A percentile compares a stretch with the other conserved stretches of the same genome.
These are phyloP conservation scores for Mesaphorura yosii DNA, from an alignment of 1,140 invertebrate genomes.

Conservation along the genomic window DNA sequence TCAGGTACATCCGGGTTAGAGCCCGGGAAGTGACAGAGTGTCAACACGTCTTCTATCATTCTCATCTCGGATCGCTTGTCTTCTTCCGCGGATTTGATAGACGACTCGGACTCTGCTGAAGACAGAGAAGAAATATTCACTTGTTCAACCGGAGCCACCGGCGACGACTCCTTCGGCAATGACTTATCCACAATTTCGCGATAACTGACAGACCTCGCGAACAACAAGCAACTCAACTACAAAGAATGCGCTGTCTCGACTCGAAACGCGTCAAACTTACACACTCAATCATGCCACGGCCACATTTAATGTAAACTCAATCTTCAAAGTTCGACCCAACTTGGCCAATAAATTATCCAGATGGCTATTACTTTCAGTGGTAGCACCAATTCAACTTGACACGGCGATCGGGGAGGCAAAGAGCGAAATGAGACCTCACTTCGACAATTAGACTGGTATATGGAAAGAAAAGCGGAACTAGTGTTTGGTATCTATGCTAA, in stretches of 20 bases:
- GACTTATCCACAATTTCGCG: slow-evolving; percentile 30
- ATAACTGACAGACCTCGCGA: too few relatives aligned
- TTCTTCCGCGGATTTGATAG: slow-evolving; percentile 20
- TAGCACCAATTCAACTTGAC: too few relatives aligned
- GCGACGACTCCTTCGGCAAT: slow-evolving; percentile 18
- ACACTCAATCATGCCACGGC: too few relatives aligned
- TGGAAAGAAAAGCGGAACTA: too few relatives aligned
- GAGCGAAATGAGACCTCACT: too few relatives aligned
- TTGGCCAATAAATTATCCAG: too few relatives aligned
- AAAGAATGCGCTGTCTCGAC: background rate
- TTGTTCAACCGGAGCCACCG: slow-evolving; percentile 28
- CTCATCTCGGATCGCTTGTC: slow-evolving; percentile 28
- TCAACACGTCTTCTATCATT: slow-evolving; percentile 33
- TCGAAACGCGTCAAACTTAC: background rate
- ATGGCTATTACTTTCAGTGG: too few relatives aligned
- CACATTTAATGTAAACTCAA: too few relatives aligned
- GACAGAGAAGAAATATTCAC: slow-evolving; percentile 23
- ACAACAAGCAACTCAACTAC: slow-evolving; percentile 7
- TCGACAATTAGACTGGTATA: too few relatives aligned
- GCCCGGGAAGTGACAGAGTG: slow-evolving; percentile 31
- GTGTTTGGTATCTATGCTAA: too few relatives aligned
- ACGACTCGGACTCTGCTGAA: slow-evolving; percentile 27
- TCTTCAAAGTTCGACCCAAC: too few relatives aligned
- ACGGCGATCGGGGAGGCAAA: too few relatives aligned
- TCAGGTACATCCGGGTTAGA: slow-evolving; percentile 30